phyloP scores from a whole-genome alignment of 2,888 invertebrate genomes.

The Idaea aversata region DNA sequence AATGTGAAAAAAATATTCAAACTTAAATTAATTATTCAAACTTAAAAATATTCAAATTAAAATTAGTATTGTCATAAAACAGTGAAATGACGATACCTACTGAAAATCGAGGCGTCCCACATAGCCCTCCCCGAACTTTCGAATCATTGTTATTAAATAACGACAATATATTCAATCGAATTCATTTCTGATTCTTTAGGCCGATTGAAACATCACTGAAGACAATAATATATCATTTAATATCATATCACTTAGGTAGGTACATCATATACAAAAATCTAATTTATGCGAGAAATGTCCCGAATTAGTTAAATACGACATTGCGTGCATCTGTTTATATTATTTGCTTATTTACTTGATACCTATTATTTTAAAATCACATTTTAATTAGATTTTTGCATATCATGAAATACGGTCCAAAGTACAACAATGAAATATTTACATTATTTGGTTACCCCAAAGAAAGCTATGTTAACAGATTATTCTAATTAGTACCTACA shows the following conservation, averaged over 20 bases:
- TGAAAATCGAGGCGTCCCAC: slow-evolving; percentile 38
- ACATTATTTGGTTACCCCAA: not conserved
- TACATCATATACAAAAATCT: too few species aligned
- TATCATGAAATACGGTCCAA: too few species aligned
- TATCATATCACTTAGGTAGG: too few species aligned
- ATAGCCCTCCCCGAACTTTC: slow-evolving; percentile 2
- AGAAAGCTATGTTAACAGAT: not conserved
- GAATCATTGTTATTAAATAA: not conserved
- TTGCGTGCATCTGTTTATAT: too few species aligned
- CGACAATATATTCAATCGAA: slow-evolving; percentile 9
- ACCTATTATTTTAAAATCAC: too few species aligned
- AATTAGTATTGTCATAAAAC: slow-evolving; percentile 12
- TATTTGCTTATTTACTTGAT: too few species aligned
- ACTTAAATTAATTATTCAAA: slow-evolving; percentile 6
- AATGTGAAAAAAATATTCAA: not conserved
- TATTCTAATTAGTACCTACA: not conserved
- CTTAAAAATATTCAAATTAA: slow-evolving; percentile 5
- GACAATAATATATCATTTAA: not conserved
- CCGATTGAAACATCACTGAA: not conserved
- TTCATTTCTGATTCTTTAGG: slow-evolving; percentile 13
- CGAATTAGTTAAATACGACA: too few species aligned
- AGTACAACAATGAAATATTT: too few species aligned
- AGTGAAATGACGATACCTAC: slow-evolving; percentile 14
- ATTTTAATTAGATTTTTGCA: too few species aligned
- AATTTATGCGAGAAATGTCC: too few species aligned